Base-by-base conservation (phyloP, 1,140 invertebrate genomes). In the Psilanteris sp. region DNA sequence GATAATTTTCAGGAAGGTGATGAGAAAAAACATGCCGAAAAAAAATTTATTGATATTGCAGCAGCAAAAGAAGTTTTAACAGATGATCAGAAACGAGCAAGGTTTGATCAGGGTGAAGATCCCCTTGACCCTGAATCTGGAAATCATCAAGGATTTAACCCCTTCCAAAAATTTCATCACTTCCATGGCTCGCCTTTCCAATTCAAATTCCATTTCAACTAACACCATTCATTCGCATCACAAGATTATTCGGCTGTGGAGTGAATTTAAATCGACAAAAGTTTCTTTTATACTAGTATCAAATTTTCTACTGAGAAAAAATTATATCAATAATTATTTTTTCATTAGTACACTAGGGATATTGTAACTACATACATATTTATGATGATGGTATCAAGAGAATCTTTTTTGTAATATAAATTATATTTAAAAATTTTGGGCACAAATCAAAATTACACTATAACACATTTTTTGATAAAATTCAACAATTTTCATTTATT, bases 31-130 rank as follows among this genome's bases (percentile, higher is more conserved):
- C 90, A 93, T 18, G 98, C 98, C 0, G 95, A 99, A 85, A 98
- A 98, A 85, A 98, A 95, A 88, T 99, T 99, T 82, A 99, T 99
- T 66, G 98, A 99, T 85, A 97, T 99, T 80, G 98, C 98, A 7
- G 96, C 97, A 29, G 98, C 98, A 10, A 99, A 99, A 89, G 98
- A 99, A 90, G 98, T 94, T 18, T 89, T 94, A 1, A 94, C 93
- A 10, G 93, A 93, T 89, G 90, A 93, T 81, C 96, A 98, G 83
- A 99, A 98, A 88, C 90, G 97, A 68, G 91, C 92, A 61, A 96
- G 96, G 85, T 99, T 96, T 87, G 98, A 99, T 88, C 90, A 92
- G 75, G 98, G 98, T 43, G 93, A 96, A 80, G 98, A 99, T 92
- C 98, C 98, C 0, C 89, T 99, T 31, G 98, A 99, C 90, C 98